Evolutionary conservation across 2,113 vertebrate genomes (phyloP), one percentile per base, ranked within the genome.

Genomic region (Cyprichromis sp.): DNA sequence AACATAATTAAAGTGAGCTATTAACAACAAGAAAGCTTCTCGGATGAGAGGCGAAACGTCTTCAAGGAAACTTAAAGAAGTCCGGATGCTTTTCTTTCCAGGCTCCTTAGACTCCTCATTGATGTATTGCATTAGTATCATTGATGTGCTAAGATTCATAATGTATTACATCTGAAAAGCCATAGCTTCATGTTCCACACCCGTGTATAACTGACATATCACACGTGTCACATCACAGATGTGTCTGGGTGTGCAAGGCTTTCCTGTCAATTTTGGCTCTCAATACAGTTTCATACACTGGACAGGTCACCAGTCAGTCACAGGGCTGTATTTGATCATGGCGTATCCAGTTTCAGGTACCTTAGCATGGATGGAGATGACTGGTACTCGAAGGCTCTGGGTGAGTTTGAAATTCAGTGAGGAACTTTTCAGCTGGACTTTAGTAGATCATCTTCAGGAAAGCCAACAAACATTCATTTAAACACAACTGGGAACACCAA

Each of bases 321-420:
- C 68, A 26, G 21, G 38, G 8, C 68, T 29, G 68, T 47, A 8
- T 42, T 11, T 29, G 24, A 76, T 47, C 42, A 47, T 0, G 1
- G 16, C 4, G 1, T 29, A 5, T 76, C 42, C 68, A 47, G 7
- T 5, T 76, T 19, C 40, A 26, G 14, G 1, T 45, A 73, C 21
- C 26, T 73, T 17, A 17, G 11, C 34, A 68, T 21, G n/a, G n/a
- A 9, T 24, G 24, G 10, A 47, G 24, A 29, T 76, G 24, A 29
- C 9, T 76, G 24, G 0, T 47, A 11, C 42, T 50, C 2, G 0
- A 10, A 47, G 24, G 16, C 24, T 76, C 16, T 31, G 71, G 16
- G 24, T 31, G 3, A 76, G 16, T 76, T 76, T 47, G 71, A 29
- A 47, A 47, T 29, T 45, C 24, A 45, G 14, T 73, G 38, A 73